These are phyloP conservation scores for Distichodus sexfasciatus DNA, from an alignment of 2,797 vertebrate genomes.

Conservation along the genomic window DNA sequence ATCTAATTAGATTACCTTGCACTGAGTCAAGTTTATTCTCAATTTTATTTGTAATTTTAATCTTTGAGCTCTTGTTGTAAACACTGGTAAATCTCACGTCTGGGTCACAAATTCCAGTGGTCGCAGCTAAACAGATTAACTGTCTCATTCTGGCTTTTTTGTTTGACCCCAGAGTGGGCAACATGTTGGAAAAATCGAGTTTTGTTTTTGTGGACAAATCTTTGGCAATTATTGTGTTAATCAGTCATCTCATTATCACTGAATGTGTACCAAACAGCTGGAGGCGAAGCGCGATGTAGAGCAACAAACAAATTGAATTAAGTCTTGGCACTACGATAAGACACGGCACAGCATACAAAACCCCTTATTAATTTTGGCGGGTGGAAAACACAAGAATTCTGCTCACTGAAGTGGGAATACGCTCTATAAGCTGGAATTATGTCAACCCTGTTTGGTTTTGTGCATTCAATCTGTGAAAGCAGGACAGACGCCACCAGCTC, in stretches of 20 bases:
- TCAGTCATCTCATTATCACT: slow-evolving; percentile 56
- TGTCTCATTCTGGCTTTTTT: slow-evolving; percentile 22
- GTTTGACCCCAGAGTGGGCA: slow-evolving; percentile 38
- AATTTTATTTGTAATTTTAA: too few species aligned
- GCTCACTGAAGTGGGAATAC: slow-evolving; percentile 33
- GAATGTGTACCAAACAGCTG: slow-evolving; percentile 47
- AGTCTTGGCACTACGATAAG: slow-evolving; percentile 34
- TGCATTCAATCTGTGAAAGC: slow-evolving; percentile 41
- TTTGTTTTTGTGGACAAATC: slow-evolving; percentile 65
- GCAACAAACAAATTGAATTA: slow-evolving; percentile 44
- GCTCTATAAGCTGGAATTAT: slow-evolving; percentile 46
- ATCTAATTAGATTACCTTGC: too few species aligned
- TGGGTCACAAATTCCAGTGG: too few species aligned
- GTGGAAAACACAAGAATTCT: slow-evolving; percentile 26
- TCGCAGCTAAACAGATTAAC: too few species aligned
- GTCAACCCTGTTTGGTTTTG: slow-evolving; percentile 55
- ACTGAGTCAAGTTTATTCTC: too few species aligned
- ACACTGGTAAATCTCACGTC: too few species aligned
- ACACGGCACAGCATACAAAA: slow-evolving; percentile 40
- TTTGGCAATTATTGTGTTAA: slow-evolving; percentile 78
- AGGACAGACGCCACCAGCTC: background rate
- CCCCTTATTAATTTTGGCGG: slow-evolving; percentile 40
- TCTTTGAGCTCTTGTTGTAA: too few species aligned
- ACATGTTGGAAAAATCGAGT: slow-evolving; percentile 15
- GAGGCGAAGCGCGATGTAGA: slow-evolving; percentile 45